Evolutionary conservation across 2,113 vertebrate genomes (phyloP).

Genomic region (Ophthalmolycus amberensis): DNA sequence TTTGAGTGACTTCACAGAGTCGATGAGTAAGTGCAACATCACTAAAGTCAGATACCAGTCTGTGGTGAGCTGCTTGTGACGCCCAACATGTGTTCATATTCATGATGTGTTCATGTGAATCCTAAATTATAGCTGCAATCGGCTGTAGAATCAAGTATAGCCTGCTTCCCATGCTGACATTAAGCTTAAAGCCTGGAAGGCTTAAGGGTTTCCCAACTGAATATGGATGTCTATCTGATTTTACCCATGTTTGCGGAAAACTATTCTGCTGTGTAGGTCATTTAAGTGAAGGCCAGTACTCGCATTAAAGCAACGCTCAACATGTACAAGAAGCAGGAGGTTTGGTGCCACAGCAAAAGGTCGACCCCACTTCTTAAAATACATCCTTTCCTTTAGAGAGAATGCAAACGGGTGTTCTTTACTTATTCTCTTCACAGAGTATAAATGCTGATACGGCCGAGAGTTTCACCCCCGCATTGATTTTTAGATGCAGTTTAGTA

Average conservation of each 20-base stretch:
- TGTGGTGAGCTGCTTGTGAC: not conserved
- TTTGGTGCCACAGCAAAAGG: slow-evolving; percentile 34
- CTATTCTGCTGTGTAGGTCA: slow-evolving; percentile 54
- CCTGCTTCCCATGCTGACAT: slow-evolving; percentile 27
- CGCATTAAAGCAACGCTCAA: slow-evolving; percentile 52
- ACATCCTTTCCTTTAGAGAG: slow-evolving; percentile 27
- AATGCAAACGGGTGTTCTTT: slow-evolving; percentile 57
- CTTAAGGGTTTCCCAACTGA: slow-evolving; percentile 50
- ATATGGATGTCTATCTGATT: slow-evolving; percentile 65
- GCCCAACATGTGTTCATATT: not conserved
- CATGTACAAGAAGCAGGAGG: slow-evolving; percentile 10
- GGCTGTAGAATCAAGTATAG: not conserved
- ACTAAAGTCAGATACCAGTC: not conserved
- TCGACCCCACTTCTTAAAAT: slow-evolving; percentile 47
- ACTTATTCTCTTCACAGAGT: slow-evolving; percentile 26
- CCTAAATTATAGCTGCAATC: not conserved
- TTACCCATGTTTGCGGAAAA: slow-evolving; percentile 54
- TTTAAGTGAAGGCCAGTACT: slow-evolving; percentile 50
- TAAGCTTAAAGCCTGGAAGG: slow-evolving; percentile 7
- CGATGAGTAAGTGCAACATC: slow-evolving; percentile 56
- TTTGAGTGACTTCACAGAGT: slow-evolving; percentile 5
- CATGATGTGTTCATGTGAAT: not conserved
- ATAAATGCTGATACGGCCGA: slow-evolving; percentile 53
- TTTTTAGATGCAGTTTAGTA: slow-evolving; percentile 71
- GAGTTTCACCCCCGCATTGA: slow-evolving; percentile 54